Base-by-base conservation (phyloP, 2,888 invertebrate species). In the Drosophila flavopinicola region DNA sequence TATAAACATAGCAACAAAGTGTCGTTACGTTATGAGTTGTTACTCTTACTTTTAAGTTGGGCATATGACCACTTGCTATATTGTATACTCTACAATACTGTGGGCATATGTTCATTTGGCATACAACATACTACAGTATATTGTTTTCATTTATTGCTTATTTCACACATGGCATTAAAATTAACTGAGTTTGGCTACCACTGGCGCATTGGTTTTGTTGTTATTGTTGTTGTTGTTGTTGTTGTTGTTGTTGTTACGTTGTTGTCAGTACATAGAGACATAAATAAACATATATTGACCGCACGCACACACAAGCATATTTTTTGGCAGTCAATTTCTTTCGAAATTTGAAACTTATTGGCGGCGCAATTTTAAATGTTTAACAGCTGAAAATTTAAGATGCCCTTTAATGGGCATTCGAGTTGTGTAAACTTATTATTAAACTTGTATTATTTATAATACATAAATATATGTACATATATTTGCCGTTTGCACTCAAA, bases 111-210 rank as follows among this genome's bases (percentile, higher is more conserved):
- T n/a, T n/a, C n/a, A n/a, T n/a, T n/a, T n/a, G 9, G 10, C 24
- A 45, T 20, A 37, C 10, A 44, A 9, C n/a, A n/a, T n/a, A n/a
- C n/a, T n/a, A n/a, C n/a, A n/a, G n/a, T n/a, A n/a, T n/a, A n/a
- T n/a, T n/a, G 15, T 15, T 39, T 30, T 52, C 7, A 33, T 48
- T 45, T 53, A 37, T 53, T 54, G 45, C 69, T 57, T 69, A 41
- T 66, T 56, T 65, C 60, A 52, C 48, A 74, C 52, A 69, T 48
- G 38, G 38, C 20, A 66, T 71, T 77, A 59, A 78, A 69, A 78
- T 78, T 51, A 66, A 82, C 58, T 66, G 54, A 33, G 25, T 41
- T 61, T 60, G 61, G 33, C 49, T 37, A 44, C 49, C 29, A 49
- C 17, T 57, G 65, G 44, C 45, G 24, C 29, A 32, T 49, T n/a